Percentiles rank a stretch among this genome's conserved stretches.
Conservation (phyloP, 2,888 invertebrate genomes). For the Theretra japonica region DNA sequence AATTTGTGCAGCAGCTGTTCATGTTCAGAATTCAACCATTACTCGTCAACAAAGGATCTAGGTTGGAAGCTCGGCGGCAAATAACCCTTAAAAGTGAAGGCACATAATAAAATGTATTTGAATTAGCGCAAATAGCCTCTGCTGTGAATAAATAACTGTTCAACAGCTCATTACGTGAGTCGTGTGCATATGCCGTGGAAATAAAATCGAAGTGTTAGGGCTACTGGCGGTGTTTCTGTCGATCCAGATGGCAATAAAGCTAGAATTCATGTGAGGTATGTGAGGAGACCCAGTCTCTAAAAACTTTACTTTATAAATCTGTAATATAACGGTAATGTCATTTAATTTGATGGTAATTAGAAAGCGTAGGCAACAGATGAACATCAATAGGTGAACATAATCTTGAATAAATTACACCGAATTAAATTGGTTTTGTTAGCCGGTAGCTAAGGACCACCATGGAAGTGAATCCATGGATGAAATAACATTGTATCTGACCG, state of each 20-base stretch:
- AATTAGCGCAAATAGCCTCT: neutral
- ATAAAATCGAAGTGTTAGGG: neutral
- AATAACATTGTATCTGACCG: no score
- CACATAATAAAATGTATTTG: neutral
- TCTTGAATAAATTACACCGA: no score
- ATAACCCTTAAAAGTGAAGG: neutral
- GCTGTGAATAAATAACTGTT: slow-evolving; percentile 10
- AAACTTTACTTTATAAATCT: no score
- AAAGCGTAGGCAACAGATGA: no score
- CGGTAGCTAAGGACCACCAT: no score
- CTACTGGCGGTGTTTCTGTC: neutral
- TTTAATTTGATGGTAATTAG: no score
- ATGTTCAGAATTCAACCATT: neutral
- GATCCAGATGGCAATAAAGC: neutral
- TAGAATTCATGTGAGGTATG: neutral
- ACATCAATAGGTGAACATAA: no score
- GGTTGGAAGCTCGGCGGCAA: neutral
- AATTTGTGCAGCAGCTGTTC: neutral
- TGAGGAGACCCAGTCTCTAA: no score
- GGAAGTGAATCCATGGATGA: no score
- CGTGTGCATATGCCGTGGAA: neutral
- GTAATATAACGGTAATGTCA: no score
- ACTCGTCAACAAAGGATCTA: slow-evolving; percentile 6
- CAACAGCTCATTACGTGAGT: neutral
- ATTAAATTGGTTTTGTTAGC: no score